phyloP scores from a whole-genome alignment of 2,888 invertebrate species.

The Hedya salicella region DNA sequence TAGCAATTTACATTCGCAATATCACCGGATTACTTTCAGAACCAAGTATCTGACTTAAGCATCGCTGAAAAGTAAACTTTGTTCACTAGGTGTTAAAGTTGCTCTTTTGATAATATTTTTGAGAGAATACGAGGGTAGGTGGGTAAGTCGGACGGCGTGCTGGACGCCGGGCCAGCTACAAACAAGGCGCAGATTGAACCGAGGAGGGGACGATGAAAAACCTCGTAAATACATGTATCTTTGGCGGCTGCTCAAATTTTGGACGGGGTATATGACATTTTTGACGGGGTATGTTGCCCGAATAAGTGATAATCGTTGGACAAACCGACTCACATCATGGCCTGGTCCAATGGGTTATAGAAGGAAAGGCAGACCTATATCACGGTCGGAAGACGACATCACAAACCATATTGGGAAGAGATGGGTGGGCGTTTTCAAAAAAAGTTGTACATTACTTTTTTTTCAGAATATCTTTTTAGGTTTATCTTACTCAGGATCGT shows the following conservation, averaged over 20 bases:
- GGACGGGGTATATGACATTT: slow-evolving; percentile 20
- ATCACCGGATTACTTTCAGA: background rate
- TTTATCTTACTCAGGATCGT: too few species aligned
- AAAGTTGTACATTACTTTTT: too few species aligned
- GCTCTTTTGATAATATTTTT: background rate
- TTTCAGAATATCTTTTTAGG: too few species aligned
- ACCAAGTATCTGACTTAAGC: background rate
- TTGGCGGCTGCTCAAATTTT: slow-evolving; percentile 6
- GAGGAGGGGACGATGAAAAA: slow-evolving; percentile 38
- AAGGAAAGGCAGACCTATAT: too few species aligned
- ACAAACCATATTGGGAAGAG: too few species aligned
- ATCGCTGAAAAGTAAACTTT: background rate
- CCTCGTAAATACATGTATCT: slow-evolving; percentile 42
- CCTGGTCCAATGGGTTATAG: too few species aligned
- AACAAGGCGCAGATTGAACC: slow-evolving; percentile 35
- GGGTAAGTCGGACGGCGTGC: slow-evolving; percentile 12
- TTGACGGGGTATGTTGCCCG: background rate
- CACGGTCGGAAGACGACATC: too few species aligned
- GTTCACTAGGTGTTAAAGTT: background rate
- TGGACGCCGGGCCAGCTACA: slow-evolving; percentile 11
- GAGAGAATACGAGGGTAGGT: slow-evolving; percentile 1
- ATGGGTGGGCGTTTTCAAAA: too few species aligned
- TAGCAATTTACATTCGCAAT: slow-evolving; percentile 36
- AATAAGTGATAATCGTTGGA: too few species aligned
- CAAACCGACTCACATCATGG: too few species aligned